Evolutionary conservation across 2,113 vertebrate species (phyloP).

Genomic region (Aldabrachelys gigantea): DNA sequence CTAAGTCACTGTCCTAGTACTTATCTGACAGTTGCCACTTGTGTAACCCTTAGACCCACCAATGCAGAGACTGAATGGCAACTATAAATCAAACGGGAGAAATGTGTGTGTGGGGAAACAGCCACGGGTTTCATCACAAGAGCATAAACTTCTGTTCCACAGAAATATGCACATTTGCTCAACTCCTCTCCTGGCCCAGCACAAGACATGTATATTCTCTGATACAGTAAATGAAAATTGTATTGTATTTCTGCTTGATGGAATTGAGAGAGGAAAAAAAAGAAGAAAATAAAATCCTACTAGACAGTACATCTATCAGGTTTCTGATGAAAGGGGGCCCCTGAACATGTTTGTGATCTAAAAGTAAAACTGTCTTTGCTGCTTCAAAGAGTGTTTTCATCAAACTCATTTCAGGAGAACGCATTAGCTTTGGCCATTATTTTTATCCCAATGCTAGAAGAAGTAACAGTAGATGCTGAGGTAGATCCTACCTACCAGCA

Average conservation of each 20-base stretch:
- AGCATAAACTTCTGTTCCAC: background rate
- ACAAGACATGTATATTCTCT: background rate
- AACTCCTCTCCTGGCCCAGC: background rate
- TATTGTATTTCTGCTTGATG: background rate
- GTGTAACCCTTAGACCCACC: slow-evolving; percentile 16
- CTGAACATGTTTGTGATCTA: background rate
- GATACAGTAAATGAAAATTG: background rate
- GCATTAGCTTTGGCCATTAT: background rate
- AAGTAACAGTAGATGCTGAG: background rate
- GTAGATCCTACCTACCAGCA: background rate
- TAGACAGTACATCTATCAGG: background rate
- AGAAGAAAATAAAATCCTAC: background rate
- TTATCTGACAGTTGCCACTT: slow-evolving; percentile 26
- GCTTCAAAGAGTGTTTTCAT: background rate
- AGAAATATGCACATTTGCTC: background rate
- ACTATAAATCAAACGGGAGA: slow-evolving; percentile 3
- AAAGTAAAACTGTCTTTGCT: background rate
- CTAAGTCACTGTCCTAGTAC: slow-evolving; percentile 28
- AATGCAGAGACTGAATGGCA: slow-evolving; percentile 2
- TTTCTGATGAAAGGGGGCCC: background rate
- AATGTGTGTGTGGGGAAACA: background rate
- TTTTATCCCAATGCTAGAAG: background rate
- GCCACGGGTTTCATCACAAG: background rate
- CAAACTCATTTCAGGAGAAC: background rate
- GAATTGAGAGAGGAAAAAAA: background rate